Conservation (phyloP, 1,140 invertebrate species). For the Antheraea pernyi region DNA sequence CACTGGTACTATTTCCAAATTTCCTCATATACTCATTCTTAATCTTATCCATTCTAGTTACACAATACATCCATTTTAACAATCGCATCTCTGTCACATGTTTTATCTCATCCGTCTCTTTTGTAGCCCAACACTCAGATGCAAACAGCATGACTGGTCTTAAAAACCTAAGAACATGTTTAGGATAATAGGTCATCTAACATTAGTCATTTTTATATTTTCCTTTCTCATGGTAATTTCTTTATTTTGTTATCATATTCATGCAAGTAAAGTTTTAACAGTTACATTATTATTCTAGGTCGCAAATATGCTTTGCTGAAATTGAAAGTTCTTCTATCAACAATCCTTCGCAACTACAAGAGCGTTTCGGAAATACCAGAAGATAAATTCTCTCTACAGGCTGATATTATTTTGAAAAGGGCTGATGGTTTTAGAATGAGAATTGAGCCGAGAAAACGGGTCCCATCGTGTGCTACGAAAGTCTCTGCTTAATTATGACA, state of each 20-base stretch:
- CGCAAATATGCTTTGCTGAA: constrained; percentile 94
- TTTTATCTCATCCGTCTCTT: too few species aligned
- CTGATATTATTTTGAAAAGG: constrained; percentile 91
- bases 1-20: too few species aligned
- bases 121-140: too few species aligned
- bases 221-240: too few species aligned
- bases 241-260: not conserved
- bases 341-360: constrained; percentile 91
- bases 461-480: not conserved
- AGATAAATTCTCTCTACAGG: constrained; percentile 86
- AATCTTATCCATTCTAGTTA: too few species aligned
- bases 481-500: not conserved
- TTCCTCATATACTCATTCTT: too few species aligned
- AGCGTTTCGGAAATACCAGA: constrained; percentile 84
- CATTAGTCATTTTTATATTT: too few species aligned
- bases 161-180: too few species aligned
- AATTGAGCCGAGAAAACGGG: constrained; percentile 82
- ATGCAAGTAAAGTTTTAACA: not conserved
- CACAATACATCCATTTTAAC: too few species aligned
- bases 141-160: too few species aligned
- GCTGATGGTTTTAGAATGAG: constrained; percentile 87
- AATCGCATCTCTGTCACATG: too few species aligned
- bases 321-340: constrained; percentile 91
- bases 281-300: constrained; percentile 71
- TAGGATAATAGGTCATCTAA: too few species aligned